A percentile compares a stretch with the other conserved stretches of the same genome.
Evolutionary conservation across 2,888 invertebrate genomes (phyloP).

Genomic region (Cerceris ruficornis): DNA sequence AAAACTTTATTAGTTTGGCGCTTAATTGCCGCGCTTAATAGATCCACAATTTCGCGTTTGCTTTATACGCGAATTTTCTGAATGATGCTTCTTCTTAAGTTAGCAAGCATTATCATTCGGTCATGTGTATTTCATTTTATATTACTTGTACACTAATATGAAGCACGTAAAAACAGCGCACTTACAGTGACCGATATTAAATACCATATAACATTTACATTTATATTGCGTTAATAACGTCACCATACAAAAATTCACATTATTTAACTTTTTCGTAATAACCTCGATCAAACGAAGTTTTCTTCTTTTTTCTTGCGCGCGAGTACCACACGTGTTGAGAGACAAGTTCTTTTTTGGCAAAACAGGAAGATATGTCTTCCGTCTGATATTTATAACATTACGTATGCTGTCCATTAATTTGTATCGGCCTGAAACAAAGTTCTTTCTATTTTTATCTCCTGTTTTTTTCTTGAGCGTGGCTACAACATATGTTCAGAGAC

Average conservation of each 20-base stretch:
- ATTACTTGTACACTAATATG: slow-evolving; percentile 55
- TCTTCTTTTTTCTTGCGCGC: too few species aligned
- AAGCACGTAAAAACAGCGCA: slow-evolving; percentile 69
- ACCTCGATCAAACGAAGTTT: too few species aligned
- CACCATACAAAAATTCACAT: not conserved
- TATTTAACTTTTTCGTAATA: too few species aligned
- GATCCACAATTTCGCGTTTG: slow-evolving; percentile 57
- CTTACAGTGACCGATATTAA: slow-evolving; percentile 66
- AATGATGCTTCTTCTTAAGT: slow-evolving; percentile 70
- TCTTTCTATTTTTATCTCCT: too few species aligned
- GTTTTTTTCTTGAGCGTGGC: too few species aligned
- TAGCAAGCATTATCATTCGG: slow-evolving; percentile 80
- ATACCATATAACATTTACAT: slow-evolving; percentile 43
- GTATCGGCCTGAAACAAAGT: too few species aligned
- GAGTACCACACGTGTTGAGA: too few species aligned
- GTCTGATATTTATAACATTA: too few species aligned
- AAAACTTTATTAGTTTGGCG: slow-evolving; percentile 34
- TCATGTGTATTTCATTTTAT: slow-evolving; percentile 67
- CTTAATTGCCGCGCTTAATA: slow-evolving; percentile 38
- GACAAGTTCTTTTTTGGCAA: too few species aligned
- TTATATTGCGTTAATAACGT: not conserved
- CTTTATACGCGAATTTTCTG: slow-evolving; percentile 65
- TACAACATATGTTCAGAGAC: too few species aligned
- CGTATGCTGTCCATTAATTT: too few species aligned
- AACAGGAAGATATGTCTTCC: too few species aligned